Conservation (phyloP, 2,113 vertebrate species). For the Amia ocellicauda region DNA sequence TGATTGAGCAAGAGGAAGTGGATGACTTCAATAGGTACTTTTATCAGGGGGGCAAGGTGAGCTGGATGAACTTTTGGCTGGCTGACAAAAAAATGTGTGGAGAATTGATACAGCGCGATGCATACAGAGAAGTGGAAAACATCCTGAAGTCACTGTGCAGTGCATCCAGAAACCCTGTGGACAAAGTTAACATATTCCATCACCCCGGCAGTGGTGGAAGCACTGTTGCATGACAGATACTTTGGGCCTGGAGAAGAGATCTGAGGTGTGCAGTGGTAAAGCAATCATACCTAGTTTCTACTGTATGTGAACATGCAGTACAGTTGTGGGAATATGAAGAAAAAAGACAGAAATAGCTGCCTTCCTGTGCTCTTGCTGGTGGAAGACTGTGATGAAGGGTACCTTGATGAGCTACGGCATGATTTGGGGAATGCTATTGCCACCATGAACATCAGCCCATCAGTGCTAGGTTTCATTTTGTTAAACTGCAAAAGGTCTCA, state of each 20-base stretch:
- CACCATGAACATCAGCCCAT: slow-evolving; percentile 35
- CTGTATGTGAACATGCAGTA: slow-evolving; percentile 54
- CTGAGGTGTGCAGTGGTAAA: slow-evolving; percentile 63
- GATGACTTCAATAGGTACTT: slow-evolving; percentile 56
- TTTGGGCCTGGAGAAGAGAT: slow-evolving; percentile 58
- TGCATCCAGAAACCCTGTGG: slow-evolving; percentile 27
- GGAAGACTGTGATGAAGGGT: slow-evolving; percentile 64
- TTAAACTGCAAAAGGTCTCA: slow-evolving; percentile 60
- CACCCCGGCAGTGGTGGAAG: slow-evolving; percentile 71
- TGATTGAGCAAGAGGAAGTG: slow-evolving; percentile 42
- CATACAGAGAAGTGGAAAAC: slow-evolving; percentile 34
- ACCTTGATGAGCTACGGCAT: slow-evolving; percentile 41
- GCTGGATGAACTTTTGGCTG: slow-evolving; percentile 69
- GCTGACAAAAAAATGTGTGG: slow-evolving; percentile 54
- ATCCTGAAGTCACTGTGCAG: slow-evolving; percentile 27
- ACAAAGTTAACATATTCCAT: slow-evolving; percentile 64
- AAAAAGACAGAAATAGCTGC: slow-evolving; percentile 37
- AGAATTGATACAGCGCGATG: slow-evolving; percentile 56
- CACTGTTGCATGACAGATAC: slow-evolving; percentile 62
- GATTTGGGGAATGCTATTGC: slow-evolving; percentile 43
- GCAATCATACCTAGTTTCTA: slow-evolving; percentile 34
- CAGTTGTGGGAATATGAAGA: slow-evolving; percentile 55
- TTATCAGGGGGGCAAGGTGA: slow-evolving; percentile 63
- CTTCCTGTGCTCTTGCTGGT: slow-evolving; percentile 63
- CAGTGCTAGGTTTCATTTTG: slow-evolving; percentile 58